These are phyloP conservation scores for Ictalurus punctatus DNA, from an alignment of 2,113 vertebrate genomes.

Conservation along the genomic window DNA sequence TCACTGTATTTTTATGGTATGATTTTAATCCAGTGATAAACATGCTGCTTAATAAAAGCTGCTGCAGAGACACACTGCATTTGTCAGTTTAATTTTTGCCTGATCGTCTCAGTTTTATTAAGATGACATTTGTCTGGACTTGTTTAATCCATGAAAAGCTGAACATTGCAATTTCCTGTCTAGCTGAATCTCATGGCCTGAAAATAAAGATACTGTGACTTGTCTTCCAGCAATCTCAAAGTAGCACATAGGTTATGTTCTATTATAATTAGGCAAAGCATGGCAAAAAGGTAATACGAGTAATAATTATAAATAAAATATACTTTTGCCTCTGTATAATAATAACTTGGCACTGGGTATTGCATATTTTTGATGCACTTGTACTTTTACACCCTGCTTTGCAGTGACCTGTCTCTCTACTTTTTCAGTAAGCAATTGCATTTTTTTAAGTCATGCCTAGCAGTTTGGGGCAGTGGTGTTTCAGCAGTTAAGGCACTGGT, in stretches of 20 bases:
- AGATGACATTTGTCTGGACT: background rate
- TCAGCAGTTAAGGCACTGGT: background rate
- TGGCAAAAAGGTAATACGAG: background rate
- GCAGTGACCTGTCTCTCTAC: no score
- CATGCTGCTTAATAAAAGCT: conserved; percentile 5
- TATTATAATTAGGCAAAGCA: background rate
- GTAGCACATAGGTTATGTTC: background rate
- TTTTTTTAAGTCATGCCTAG: no score
- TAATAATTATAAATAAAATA: background rate
- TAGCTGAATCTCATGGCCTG: background rate
- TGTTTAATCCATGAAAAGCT: background rate
- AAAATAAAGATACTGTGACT: background rate
- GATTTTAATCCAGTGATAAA: background rate
- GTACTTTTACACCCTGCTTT: no score
- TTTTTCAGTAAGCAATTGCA: no score
- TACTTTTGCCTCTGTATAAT: background rate
- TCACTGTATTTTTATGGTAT: background rate
- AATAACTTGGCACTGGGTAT: background rate
- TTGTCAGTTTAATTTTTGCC: background rate
- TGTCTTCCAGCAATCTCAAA: background rate
- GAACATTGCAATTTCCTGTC: background rate
- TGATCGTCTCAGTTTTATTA: background rate
- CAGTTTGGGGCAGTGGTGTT: no score
- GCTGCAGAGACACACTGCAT: background rate
- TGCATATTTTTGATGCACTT: background rate